phyloP scores from a whole-genome alignment of 2,113 vertebrate species.

The Colius striatus region DNA sequence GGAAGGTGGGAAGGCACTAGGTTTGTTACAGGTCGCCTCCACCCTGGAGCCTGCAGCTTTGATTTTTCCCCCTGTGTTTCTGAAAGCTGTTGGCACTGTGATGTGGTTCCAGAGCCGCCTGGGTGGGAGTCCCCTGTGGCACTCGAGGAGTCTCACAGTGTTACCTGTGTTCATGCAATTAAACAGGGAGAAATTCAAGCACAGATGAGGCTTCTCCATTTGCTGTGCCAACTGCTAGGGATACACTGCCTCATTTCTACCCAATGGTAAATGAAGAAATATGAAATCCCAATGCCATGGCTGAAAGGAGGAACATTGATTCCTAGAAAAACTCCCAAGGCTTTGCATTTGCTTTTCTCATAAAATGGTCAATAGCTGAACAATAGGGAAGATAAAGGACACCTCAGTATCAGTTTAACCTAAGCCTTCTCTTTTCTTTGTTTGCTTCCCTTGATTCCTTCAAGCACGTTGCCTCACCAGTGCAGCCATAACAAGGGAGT shows the following conservation, averaged over 20 bases:
- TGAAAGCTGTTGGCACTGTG: neutral
- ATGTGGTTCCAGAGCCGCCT: neutral
- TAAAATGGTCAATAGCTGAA: neutral
- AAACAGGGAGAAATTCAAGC: neutral
- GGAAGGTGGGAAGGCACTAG: too few species aligned
- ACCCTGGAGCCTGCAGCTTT: neutral
- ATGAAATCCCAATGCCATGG: neutral
- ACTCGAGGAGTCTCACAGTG: neutral
- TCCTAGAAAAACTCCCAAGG: neutral
- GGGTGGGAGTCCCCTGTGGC: fast-evolving
- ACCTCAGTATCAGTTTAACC: neutral
- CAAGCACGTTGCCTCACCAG: fast-evolving
- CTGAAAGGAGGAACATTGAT: neutral
- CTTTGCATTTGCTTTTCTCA: neutral
- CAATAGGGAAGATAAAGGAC: neutral
- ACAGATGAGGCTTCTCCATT: neutral
- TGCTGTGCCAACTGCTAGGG: neutral
- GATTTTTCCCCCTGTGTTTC: neutral
- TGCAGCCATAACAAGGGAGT: neutral
- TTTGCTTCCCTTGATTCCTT: neutral
- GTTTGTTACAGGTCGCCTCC: neutral
- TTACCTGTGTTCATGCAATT: fast-evolving
- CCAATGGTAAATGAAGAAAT: neutral
- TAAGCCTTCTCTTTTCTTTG: neutral
- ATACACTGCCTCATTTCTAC: neutral